Percentiles rank a stretch among this genome's conserved stretches.
These are phyloP conservation scores for Ianthella basta DNA, from an alignment of 37 sponge, comb jelly and placozoan species.

Conservation along the genomic window DNA sequence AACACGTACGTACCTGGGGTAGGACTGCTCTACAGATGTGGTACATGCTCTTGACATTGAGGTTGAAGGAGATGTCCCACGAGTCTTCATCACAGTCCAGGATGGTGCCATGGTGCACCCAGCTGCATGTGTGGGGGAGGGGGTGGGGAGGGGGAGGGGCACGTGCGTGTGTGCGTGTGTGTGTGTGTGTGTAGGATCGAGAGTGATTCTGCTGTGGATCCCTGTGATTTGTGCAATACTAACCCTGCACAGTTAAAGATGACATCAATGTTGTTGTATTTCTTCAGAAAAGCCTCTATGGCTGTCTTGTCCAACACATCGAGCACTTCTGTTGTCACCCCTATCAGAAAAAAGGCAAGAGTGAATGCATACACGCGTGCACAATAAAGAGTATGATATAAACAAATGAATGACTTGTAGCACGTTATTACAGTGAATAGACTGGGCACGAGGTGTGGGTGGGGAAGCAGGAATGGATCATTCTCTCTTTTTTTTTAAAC, in stretches of 20 bases:
- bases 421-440: too few species aligned
- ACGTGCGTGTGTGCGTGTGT: too few species aligned
- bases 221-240: neutral
- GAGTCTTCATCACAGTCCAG: slow-evolving; percentile 47
- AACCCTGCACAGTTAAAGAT: slow-evolving; percentile 89
- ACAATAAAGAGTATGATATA: too few species aligned
- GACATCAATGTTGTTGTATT: slow-evolving; percentile 57
- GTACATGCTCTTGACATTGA: slow-evolving; percentile 91
- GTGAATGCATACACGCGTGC: too few species aligned
- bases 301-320: slow-evolving; percentile 63
- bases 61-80: slow-evolving; percentile 76
- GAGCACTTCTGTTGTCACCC: slow-evolving; percentile 39
- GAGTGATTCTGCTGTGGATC: neutral
- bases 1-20: slow-evolving; percentile 29
- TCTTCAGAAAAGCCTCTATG: slow-evolving; percentile 46
- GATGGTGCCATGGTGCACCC: slow-evolving; percentile 61
- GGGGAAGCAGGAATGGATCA: too few species aligned
- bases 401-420: too few species aligned
- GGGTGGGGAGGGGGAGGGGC: too few species aligned
- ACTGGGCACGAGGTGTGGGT: too few species aligned
- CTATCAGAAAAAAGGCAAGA: neutral
- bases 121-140: too few species aligned
- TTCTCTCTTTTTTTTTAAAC: too few species aligned
- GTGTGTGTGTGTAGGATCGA: too few species aligned
- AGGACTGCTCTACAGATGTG: slow-evolving; percentile 45